These are phyloP conservation scores for Gyrodactylus salaris DNA, from an alignment of 1,140 invertebrate species.

Conservation along the genomic window DNA sequence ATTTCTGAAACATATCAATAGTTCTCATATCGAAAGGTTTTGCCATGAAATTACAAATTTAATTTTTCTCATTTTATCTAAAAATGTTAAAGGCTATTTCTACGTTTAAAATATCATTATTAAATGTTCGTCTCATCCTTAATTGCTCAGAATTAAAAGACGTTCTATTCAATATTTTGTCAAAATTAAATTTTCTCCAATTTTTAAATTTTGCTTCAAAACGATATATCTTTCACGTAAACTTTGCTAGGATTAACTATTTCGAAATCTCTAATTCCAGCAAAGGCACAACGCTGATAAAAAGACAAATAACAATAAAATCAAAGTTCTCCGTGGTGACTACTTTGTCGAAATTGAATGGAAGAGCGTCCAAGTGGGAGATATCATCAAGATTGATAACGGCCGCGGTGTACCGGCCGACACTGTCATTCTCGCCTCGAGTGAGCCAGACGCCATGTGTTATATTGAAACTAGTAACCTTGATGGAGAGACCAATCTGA, in stretches of 20 bases:
- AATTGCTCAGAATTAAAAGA: no score
- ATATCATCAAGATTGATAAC: slow-evolving; percentile 46
- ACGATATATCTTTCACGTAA: no score
- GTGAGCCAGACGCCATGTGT: slow-evolving; percentile 18
- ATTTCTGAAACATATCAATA: no score
- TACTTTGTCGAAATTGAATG: slow-evolving; percentile 50
- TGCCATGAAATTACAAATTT: no score
- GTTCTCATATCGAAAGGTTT: no score
- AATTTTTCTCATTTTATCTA: no score
- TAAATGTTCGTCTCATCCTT: no score
- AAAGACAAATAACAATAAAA: slow-evolving; percentile 7
- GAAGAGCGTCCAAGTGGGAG: slow-evolving; percentile 48
- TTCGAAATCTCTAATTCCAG: slow-evolving; percentile 12
- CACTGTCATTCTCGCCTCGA: slow-evolving; percentile 36
- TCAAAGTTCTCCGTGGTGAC: slow-evolving; percentile 24
- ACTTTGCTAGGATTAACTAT: slow-evolving; percentile 12
- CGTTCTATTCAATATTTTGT: no score
- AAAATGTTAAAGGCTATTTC: no score
- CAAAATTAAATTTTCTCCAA: no score
- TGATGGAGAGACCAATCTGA: slow-evolving; percentile 24
- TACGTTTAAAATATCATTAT: no score
- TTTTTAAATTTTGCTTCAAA: no score
- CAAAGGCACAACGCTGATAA: slow-evolving; percentile 19
- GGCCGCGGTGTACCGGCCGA: slow-evolving; percentile 33
- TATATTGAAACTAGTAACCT: slow-evolving; percentile 23